Evolutionary conservation across 2,113 vertebrate genomes (phyloP).

Genomic region (Sardina pilchardus): DNA sequence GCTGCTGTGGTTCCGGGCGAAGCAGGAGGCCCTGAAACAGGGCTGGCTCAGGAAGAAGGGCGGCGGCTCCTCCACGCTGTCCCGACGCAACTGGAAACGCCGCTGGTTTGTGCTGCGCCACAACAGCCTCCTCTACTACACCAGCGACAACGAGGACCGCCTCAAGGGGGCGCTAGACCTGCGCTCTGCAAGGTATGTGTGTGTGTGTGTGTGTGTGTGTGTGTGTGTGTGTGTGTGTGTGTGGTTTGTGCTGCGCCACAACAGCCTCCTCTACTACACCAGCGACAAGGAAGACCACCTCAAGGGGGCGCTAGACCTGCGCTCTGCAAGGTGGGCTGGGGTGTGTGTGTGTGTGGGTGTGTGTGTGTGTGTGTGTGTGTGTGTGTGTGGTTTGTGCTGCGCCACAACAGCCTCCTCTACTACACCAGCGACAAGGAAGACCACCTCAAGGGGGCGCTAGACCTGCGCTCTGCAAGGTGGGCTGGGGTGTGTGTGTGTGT

Average conservation of each 20-base stretch:
- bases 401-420: constrained; percentile 87
- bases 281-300: constrained; percentile 93
- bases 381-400: too few relatives aligned
- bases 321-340: constrained; percentile 86
- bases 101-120: constrained; percentile 97
- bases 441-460: constrained; percentile 89
- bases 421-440: constrained; percentile 96
- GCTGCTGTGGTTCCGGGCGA: constrained; percentile 96
- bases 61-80: constrained; percentile 92
- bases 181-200: constrained; percentile 85
- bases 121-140: constrained; percentile 93
- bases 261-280: constrained; percentile 94
- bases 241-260: too few relatives aligned
- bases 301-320: constrained; percentile 90
- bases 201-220: too few relatives aligned
- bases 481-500: too few relatives aligned
- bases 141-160: constrained; percentile 92
- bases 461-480: constrained; percentile 88
- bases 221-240: constrained; percentile 15
- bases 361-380: too few relatives aligned
- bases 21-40: constrained; percentile 97
- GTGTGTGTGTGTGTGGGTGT: too few relatives aligned
- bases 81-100: constrained; percentile 94
- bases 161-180: constrained; percentile 92
- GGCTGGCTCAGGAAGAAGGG: constrained; percentile 98